Evolutionary conservation across 1,140 invertebrate species (phyloP).

Genomic region (Cydia strobilella): DNA sequence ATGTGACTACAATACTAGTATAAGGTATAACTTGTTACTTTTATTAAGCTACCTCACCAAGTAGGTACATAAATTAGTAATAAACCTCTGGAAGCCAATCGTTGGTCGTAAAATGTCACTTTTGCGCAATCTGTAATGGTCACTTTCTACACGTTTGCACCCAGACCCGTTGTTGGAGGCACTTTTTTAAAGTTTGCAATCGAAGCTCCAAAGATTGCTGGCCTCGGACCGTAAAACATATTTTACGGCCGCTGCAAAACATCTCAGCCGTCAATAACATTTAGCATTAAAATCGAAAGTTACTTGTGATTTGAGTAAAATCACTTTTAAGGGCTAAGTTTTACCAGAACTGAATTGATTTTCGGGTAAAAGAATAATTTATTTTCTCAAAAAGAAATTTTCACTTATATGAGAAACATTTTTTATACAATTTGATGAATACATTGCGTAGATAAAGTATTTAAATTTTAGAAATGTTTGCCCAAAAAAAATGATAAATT

Average conservation of each 20-base stretch:
- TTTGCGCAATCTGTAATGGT: slow-evolving; percentile 43
- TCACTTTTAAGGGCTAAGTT: slow-evolving; percentile 35
- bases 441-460: too few species aligned
- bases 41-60: background rate
- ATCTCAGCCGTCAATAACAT: slow-evolving; percentile 69
- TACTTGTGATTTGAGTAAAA: slow-evolving; percentile 47
- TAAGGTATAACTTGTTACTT: background rate
- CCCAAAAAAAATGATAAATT: too few species aligned
- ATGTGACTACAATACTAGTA: too few species aligned
- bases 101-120: slow-evolving; percentile 11
- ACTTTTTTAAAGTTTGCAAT: slow-evolving; percentile 69
- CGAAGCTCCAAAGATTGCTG: slow-evolving; percentile 54
- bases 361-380: too few species aligned
- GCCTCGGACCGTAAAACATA: slow-evolving; percentile 70
- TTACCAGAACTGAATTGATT: background rate
- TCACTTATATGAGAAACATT: too few species aligned
- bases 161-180: slow-evolving; percentile 52
- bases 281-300: slow-evolving; percentile 61
- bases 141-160: slow-evolving; percentile 74
- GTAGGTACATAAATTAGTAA: background rate
- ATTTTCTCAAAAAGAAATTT: too few species aligned
- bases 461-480: too few species aligned
- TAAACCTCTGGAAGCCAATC: slow-evolving; percentile 11
- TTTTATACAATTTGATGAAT: too few species aligned
- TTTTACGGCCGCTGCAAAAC: slow-evolving; percentile 69